Evolutionary conservation across 1,140 invertebrate species (phyloP), one percentile per base, ranked within the genome.

Genomic region (Drosophila arawakana): DNA sequence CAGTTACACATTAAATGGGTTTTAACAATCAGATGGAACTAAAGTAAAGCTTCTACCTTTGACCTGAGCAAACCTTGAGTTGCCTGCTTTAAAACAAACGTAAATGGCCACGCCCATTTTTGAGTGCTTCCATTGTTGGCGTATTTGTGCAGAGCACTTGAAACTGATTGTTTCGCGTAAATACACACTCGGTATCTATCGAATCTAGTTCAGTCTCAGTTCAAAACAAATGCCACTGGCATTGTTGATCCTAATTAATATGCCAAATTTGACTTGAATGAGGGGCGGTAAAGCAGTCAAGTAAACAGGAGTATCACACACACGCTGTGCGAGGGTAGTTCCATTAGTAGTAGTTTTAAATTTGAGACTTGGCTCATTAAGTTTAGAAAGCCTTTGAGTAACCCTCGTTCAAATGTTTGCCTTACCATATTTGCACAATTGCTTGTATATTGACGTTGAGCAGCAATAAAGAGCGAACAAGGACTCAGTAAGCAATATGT

Each of bases 401-500:
- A 7, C 58, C 43, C 43, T 65, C 49, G 25, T 21, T 0, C 11
- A 34, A n/a, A 41, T 41, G 21, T 35, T 43, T 41, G 21, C 18
- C 43, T 37, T 55, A 18, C 10, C 18, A 13, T 55, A 7, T 62
- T 21, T 25, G 8, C 39, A 13, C 65, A 72, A 41, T 35, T 72
- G 68, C 61, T 41, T 63, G 62, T 47, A 25, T 44, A 54, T 76
- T 57, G 55, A 41, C 49, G 39, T 39, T 15, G 10, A 49, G 35
- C 49, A 43, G 34, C 54, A 21, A 47, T 47, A 54, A 55, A 62
- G 34, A 34, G 46, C 30, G 67, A 54, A 78, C 75, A 81, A 55
- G 50, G 54, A 52, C 76, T 82, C 75, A 82, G 52, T 72, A 82
- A 84, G 76, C 76, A 84, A 81, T 76, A 68, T 84, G 68, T 80